phyloP scores from a whole-genome alignment of 2,797 vertebrate genomes.

The Forpus xanthops region DNA sequence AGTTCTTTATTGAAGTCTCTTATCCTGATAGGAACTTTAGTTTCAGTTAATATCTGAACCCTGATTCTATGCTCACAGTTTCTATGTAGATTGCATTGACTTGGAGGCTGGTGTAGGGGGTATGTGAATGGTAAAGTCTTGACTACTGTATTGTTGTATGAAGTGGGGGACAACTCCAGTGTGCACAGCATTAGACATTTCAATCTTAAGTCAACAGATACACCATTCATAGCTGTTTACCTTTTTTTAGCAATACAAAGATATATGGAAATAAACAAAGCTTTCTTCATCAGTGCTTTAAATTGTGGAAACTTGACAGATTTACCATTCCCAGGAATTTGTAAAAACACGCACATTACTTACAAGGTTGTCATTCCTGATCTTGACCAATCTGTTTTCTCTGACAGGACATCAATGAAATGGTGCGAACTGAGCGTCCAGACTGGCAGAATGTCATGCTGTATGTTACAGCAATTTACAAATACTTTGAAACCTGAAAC shows the following conservation, averaged over 20 bases:
- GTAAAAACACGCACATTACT: not conserved
- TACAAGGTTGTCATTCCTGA: not conserved
- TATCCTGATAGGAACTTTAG: not conserved
- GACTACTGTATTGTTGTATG: not conserved
- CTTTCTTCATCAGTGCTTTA: not conserved
- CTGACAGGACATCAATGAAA: constrained; percentile 93
- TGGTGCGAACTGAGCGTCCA: constrained; percentile 93
- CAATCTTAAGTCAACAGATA: not conserved
- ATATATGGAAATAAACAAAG: not conserved
- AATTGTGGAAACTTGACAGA: not conserved
- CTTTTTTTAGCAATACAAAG: not conserved
- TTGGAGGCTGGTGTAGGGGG: not conserved
- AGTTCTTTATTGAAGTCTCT: not conserved
- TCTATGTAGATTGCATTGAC: not conserved
- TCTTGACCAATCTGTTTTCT: constrained; percentile 17
- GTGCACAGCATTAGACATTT: not conserved
- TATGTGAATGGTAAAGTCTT: not conserved
- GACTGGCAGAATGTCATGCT: constrained; percentile 98
- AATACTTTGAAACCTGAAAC: constrained; percentile 97
- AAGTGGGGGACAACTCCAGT: not conserved
- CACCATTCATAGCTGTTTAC: not conserved
- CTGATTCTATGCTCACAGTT: not conserved
- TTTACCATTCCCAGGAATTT: not conserved
- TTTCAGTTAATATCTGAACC: not conserved
- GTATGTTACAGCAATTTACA: constrained; percentile 98